Conservation (phyloP, 1,140 invertebrate genomes). For the Eupristina koningsbergeri region DNA sequence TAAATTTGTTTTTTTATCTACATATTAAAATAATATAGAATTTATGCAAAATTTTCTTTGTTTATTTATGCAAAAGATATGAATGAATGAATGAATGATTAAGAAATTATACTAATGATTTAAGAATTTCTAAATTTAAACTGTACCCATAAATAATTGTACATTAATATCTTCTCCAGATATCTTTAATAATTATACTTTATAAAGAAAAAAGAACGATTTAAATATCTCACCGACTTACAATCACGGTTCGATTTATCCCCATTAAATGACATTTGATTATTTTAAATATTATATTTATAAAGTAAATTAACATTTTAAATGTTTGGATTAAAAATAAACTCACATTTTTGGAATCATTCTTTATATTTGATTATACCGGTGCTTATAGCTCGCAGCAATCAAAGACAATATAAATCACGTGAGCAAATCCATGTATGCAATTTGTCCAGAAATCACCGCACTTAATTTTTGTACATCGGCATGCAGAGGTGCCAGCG, state of each 20-base stretch:
- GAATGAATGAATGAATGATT: too few species aligned
- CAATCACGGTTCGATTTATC: background rate
- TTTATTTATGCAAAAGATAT: too few species aligned
- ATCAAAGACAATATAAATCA: constrained; percentile 30
- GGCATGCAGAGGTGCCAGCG: background rate
- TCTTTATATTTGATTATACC: constrained; percentile 19
- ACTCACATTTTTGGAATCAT: background rate
- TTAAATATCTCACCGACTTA: background rate
- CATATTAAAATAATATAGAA: too few species aligned
- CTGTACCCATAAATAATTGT: too few species aligned
- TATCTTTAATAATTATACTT: background rate
- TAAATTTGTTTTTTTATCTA: too few species aligned
- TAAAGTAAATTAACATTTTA: background rate
- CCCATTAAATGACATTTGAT: background rate
- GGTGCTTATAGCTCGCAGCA: background rate
- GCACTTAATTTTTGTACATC: constrained; percentile 21
- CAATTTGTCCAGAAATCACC: constrained; percentile 3
- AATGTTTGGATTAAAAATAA: background rate
- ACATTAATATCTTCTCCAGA: too few species aligned
- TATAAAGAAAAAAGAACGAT: background rate
- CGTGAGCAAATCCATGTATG: background rate
- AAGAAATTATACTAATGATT: too few species aligned
- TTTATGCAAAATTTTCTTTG: too few species aligned
- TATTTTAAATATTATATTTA: constrained; percentile 2
- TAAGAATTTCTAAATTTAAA: too few species aligned